phyloP scores from a whole-genome alignment of 2,888 invertebrate species.

The Drosophila fungiperda region DNA sequence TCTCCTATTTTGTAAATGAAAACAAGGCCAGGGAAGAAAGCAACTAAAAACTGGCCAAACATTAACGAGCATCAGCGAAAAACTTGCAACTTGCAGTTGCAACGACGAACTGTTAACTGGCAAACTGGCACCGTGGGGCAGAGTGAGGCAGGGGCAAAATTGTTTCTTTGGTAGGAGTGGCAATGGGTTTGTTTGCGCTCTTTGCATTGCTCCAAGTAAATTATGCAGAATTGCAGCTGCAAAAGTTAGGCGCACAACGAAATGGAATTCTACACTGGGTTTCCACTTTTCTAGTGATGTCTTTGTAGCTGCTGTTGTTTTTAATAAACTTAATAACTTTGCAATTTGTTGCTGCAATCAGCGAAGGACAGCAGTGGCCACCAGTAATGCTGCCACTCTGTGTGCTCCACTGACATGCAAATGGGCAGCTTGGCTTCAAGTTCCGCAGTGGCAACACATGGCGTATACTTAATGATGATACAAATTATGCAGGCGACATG shows the following conservation, averaged over 20 bases:
- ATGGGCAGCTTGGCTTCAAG: slow-evolving; percentile 41
- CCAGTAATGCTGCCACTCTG: slow-evolving; percentile 28
- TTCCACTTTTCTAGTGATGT: slow-evolving; percentile 53
- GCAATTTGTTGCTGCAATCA: slow-evolving; percentile 76
- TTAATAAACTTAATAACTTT: slow-evolving; percentile 78
- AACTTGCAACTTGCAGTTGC: slow-evolving; percentile 61
- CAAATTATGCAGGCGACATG: slow-evolving; percentile 64
- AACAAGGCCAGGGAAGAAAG: slow-evolving; percentile 22
- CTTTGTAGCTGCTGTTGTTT: slow-evolving; percentile 63
- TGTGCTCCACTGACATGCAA: slow-evolving; percentile 55
- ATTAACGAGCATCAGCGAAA: slow-evolving; percentile 74
- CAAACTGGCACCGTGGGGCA: not conserved
- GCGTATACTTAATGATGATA: slow-evolving; percentile 63
- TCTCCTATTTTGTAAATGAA: slow-evolving; percentile 59
- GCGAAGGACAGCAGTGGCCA: slow-evolving; percentile 43
- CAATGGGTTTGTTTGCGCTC: slow-evolving; percentile 16
- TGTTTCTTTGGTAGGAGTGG: not conserved
- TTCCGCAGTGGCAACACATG: slow-evolving; percentile 56
- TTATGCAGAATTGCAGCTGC: slow-evolving; percentile 72
- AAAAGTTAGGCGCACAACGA: slow-evolving; percentile 72
- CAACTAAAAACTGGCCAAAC: slow-evolving; percentile 60
- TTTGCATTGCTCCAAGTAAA: slow-evolving; percentile 72
- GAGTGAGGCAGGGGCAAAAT: not conserved
- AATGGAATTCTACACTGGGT: slow-evolving; percentile 59
- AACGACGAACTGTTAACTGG: slow-evolving; percentile 31